Conservation (phyloP, 2,797 vertebrate species). For the Dendrocincla tyrannina region DNA sequence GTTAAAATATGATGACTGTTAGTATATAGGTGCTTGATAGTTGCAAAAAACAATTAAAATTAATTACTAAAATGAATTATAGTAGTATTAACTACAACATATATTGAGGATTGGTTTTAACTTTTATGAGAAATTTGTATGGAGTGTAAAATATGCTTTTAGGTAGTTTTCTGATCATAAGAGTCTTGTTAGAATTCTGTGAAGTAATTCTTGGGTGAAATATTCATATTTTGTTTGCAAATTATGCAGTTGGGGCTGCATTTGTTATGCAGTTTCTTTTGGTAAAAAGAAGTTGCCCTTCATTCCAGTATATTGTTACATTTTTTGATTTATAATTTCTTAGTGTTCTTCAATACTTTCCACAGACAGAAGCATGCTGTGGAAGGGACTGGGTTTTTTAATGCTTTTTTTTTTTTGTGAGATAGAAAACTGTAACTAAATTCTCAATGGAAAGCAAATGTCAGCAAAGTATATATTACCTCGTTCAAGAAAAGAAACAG, state of each 20-base stretch:
- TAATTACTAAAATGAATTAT: background rate
- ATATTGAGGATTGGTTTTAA: background rate
- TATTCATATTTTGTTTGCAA: background rate
- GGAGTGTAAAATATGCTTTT: background rate
- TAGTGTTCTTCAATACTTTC: background rate
- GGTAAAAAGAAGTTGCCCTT: background rate
- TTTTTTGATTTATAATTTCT: background rate
- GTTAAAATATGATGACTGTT: background rate
- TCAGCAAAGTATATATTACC: background rate
- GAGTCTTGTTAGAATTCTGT: background rate
- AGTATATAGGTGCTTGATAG: background rate
- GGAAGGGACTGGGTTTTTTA: background rate
- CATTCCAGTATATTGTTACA: background rate
- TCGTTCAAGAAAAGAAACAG: background rate
- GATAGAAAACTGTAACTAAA: background rate
- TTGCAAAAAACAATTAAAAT: background rate
- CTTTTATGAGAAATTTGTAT: background rate
- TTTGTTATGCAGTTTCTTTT: background rate
- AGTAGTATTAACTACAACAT: background rate
- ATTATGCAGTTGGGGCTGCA: background rate
- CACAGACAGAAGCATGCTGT: too few species aligned
- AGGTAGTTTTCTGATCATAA: background rate
- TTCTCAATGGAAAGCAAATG: background rate
- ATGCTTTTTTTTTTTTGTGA: background rate
- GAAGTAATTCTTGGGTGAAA: background rate